A percentile compares a stretch with the other conserved stretches of the same genome.
Evolutionary conservation across 2,888 invertebrate genomes (phyloP).

Genomic region (Ellobium chinense): DNA sequence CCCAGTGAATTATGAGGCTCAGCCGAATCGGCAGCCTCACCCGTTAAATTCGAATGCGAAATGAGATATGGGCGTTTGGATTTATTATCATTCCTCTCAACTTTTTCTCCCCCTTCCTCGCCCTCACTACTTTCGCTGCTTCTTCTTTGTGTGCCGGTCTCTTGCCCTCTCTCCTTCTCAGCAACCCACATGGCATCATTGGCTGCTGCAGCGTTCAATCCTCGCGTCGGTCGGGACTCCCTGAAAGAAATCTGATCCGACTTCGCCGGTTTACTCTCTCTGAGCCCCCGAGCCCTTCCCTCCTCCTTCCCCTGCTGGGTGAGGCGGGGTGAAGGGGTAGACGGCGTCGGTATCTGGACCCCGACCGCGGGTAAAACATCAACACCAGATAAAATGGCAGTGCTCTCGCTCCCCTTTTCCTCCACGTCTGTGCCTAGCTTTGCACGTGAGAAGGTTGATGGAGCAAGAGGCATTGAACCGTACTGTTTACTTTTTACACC

Average conservation of each 20-base stretch:
- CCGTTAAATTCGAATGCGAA: background rate
- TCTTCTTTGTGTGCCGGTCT: slow-evolving; percentile 4
- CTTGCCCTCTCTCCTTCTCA: background rate
- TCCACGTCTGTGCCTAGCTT: background rate
- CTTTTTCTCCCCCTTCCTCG: background rate
- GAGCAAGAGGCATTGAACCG: background rate
- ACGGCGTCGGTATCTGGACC: background rate
- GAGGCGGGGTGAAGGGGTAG: background rate
- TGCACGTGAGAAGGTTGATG: background rate
- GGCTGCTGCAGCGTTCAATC: background rate
- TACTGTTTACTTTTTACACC: background rate
- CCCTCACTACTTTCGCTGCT: background rate
- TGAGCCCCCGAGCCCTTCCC: background rate
- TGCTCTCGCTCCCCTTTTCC: background rate
- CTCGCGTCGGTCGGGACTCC: background rate
- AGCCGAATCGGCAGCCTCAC: too few species aligned
- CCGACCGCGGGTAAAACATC: background rate
- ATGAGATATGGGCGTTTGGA: background rate
- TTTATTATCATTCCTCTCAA: background rate
- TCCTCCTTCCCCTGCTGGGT: background rate
- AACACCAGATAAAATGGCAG: slow-evolving; percentile 1
- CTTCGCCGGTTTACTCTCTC: background rate
- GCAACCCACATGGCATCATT: background rate
- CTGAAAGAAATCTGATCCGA: background rate
- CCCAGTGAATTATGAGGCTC: too few species aligned